A percentile compares a stretch with the other conserved stretches of the same genome.
These are phyloP conservation scores for Troilus luridus DNA, from an alignment of 2,888 invertebrate species.

Conservation along the genomic window DNA sequence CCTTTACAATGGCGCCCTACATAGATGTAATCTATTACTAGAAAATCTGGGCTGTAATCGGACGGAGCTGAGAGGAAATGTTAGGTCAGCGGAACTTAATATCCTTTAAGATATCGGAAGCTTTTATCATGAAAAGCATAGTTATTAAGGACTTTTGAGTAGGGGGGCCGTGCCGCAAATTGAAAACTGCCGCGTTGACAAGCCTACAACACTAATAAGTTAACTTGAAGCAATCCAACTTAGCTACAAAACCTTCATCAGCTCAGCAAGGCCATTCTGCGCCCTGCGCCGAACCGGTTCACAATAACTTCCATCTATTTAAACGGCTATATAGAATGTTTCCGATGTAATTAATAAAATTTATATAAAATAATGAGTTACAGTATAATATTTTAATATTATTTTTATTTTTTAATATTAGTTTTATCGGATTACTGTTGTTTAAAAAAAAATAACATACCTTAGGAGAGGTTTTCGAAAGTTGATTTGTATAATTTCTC, in stretches of 20 bases:
- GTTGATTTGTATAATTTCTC: too few relatives aligned
- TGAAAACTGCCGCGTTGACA: conserved; percentile 45
- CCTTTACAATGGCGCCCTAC: not conserved
- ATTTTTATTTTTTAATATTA: too few relatives aligned
- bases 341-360: not conserved
- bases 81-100: conserved; percentile 1
- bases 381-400: too few relatives aligned
- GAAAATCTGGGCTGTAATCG: not conserved
- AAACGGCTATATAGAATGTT: not conserved
- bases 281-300: not conserved
- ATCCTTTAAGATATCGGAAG: conserved; percentile 28
- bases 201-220: conserved; percentile 34
- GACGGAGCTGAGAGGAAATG: not conserved
- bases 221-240: conserved; percentile 43
- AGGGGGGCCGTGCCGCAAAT: not conserved
- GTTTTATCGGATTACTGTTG: too few relatives aligned
- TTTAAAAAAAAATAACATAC: too few relatives aligned
- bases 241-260: conserved; percentile 42
- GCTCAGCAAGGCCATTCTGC: not conserved
- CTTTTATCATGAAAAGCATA: conserved; percentile 40
- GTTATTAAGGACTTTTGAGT: conserved; percentile 38
- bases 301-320: not conserved
- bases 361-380: too few relatives aligned
- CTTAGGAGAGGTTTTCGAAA: too few relatives aligned
- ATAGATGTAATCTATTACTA: not conserved